Evolutionary conservation across 2,888 invertebrate genomes (phyloP), one percentile per base, ranked within the genome.

Genomic region (Scaptodrosophila latifasciaeformis): DNA sequence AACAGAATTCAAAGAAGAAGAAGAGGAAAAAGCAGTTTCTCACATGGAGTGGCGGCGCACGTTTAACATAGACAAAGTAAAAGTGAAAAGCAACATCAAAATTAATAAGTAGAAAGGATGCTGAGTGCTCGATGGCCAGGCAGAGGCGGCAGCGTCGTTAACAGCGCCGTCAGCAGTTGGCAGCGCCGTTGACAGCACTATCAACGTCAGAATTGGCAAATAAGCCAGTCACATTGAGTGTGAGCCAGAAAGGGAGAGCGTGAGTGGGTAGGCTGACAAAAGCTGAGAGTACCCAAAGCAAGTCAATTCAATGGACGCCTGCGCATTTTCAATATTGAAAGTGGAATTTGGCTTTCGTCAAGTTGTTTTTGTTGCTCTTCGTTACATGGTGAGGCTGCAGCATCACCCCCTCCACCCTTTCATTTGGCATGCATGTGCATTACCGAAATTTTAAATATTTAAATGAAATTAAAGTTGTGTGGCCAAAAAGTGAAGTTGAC

Each of bases 71-170:
- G 69, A 74, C 81, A 77, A 75, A 75, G 81, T 80, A 75, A 75
- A 75, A 76, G 75, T 76, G 81, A 76, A 76, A 76, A 76, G 78
- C 70, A 78, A 66, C 81, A 80, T 74, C 65, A 77, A 74, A 80
- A 75, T 74, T 77, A 75, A 80, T 74, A 80, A 75, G 70, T 77
- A 77, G 78, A 79, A 77, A 74, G 74, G 74, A 75, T 80, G 81
- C 80, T 74, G 69, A 65, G 62, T 59, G 62, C 52, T 56, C 24
- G 24, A 24, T 7, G 24, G 4, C 4, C 3, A 3, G 24, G 24
- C 7, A 7, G 7, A 3, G 24, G 39, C 49, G 4, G 49, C 15
- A 27, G 39, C 46, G n/a, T 40, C 18, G 50, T 46, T 48, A 54
- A 40, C 55, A 47, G 35, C 49, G 29, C 47, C 49, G 7, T 24